Evolutionary conservation across 2,797 vertebrate genomes (phyloP), one percentile per base, ranked within the genome.

Genomic region (Moxostoma hubbsi): DNA sequence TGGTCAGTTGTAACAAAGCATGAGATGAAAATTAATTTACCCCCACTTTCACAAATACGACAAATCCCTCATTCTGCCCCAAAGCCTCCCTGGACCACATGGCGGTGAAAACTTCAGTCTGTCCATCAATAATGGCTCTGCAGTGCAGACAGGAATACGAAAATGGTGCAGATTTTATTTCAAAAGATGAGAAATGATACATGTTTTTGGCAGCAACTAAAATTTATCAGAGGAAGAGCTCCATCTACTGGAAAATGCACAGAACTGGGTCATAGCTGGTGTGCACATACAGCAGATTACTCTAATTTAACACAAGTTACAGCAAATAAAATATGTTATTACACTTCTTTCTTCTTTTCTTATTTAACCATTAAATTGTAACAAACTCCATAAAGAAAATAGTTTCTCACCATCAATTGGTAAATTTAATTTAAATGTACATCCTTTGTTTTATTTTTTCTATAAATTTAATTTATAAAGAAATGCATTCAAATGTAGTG

Each of bases 221-320:
- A 49, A 49, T 64, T 49, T 1, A 58, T 57, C 59, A 75, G 85
- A 59, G 81, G 81, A 85, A 86, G 63, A 83, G 70, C 88, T 88
- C 91, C 91, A 89, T 90, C 91, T 92, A 85, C 86, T 92, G 91
- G 89, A 58, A 43, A 1, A 65, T 49, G 9, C 49, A 8, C 53
- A 57, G 24, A 11, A 83, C n/a, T 49, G 12, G 63, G 74, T 67
- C 54, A 50, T 46, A 12, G 54, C 55, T 55, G 51, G 43, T 36
- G 46, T 36, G 36, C 36, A 36, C 53, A 67, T 49, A 58, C 4
- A n/a, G 46, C 16, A 24, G 12, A 57, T 66, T 66, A 46, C 4
- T 57, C 8, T 15, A 9, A 61, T 10, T 24, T 5, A 36, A 36
- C 24, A 5, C 36, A 36, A 4, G 36, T 36, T 36, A 36, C 36